phyloP scores from a whole-genome alignment of 1,140 invertebrate species.

The Ptiloglossa arizonensis region DNA sequence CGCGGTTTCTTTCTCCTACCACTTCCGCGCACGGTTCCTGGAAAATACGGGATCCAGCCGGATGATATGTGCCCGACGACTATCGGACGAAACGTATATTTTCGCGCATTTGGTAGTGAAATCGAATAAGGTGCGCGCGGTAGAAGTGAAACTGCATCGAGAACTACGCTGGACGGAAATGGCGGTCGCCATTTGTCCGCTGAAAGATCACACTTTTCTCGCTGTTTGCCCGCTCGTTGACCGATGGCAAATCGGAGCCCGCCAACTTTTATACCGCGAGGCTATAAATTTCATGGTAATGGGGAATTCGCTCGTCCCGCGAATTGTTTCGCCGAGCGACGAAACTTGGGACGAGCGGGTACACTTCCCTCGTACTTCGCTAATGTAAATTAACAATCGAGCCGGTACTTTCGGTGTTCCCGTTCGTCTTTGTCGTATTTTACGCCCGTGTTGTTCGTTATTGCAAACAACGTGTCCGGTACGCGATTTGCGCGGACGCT shows the following conservation, averaged over 20 bases:
- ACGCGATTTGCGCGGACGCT: no score
- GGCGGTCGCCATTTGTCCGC: slow-evolving; percentile 46
- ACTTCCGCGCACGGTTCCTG: background rate
- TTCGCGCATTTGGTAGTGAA: slow-evolving; percentile 65
- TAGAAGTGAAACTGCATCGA: slow-evolving; percentile 35
- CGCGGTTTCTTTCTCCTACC: slow-evolving; percentile 1
- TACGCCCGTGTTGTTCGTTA: no score
- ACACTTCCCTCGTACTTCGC: no score
- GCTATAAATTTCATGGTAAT: slow-evolving; percentile 23
- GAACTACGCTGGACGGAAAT: slow-evolving; percentile 32
- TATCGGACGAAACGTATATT: slow-evolving; percentile 54
- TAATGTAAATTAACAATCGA: no score
- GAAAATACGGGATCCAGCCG: slow-evolving; percentile 50
- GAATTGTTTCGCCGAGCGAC: slow-evolving; percentile 1
- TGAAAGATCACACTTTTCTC: slow-evolving; percentile 34
- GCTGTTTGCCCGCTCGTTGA: slow-evolving; percentile 18
- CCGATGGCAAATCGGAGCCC: slow-evolving; percentile 31
- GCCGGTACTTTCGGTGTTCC: no score
- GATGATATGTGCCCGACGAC: slow-evolving; percentile 55
- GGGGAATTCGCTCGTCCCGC: background rate
- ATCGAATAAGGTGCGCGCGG: slow-evolving; percentile 49
- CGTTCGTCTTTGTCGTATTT: no score
- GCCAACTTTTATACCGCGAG: slow-evolving; percentile 34
- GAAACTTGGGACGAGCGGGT: no score
- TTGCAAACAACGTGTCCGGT: no score